A percentile compares a stretch with the other conserved stretches of the same genome.
Conservation (phyloP, 2,888 invertebrate species). For the Cryptus viduatorius region DNA sequence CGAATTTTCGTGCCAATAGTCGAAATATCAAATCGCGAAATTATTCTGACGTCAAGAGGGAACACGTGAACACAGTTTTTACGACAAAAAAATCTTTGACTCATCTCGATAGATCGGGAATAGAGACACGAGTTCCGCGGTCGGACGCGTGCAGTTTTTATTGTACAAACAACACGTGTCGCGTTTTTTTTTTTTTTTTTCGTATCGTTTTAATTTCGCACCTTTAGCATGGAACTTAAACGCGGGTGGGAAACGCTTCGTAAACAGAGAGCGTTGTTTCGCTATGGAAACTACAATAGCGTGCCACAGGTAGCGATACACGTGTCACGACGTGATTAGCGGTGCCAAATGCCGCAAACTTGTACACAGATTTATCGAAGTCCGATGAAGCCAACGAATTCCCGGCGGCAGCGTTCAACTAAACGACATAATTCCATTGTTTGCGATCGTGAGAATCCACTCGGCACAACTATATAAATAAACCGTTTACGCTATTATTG, state of each 20-base stretch:
- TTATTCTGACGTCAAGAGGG: background rate
- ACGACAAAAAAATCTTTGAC: background rate
- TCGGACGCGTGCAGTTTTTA: background rate
- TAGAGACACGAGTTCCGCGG: background rate
- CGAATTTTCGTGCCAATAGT: background rate
- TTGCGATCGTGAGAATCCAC: background rate
- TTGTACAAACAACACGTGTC: background rate
- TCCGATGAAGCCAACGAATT: conserved; percentile 14
- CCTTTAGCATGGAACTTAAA: background rate
- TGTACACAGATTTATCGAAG: background rate
- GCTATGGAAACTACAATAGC: conserved; percentile 54
- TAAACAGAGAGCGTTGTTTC: conserved; percentile 51
- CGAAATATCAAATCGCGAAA: background rate
- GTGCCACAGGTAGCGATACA: conserved; percentile 68
- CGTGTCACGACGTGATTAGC: conserved; percentile 63
- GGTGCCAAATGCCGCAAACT: conserved; percentile 59
- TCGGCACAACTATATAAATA: background rate
- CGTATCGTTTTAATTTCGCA: background rate
- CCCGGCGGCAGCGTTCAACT: background rate
- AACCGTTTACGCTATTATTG: background rate
- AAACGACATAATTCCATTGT: background rate
- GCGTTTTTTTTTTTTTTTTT: background rate
- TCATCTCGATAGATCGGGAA: background rate
- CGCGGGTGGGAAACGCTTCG: conserved; percentile 65
- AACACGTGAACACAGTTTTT: background rate